A percentile compares a stretch with the other conserved stretches of the same genome.
These are phyloP conservation scores for Pedionomus torquatus DNA, from an alignment of 2,113 vertebrate genomes.

Conservation along the genomic window DNA sequence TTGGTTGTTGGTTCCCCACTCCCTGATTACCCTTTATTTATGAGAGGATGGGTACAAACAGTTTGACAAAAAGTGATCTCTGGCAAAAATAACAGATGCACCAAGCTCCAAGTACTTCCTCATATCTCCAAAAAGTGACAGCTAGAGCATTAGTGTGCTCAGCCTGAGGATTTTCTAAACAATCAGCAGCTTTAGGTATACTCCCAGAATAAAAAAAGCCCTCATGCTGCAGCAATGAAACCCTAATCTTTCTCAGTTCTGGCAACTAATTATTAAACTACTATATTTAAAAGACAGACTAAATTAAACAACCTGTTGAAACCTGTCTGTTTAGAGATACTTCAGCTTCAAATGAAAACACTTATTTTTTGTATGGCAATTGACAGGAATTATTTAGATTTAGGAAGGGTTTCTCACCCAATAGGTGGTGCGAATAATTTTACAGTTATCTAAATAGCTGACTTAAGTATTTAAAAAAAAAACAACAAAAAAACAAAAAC, in stretches of 20 bases:
- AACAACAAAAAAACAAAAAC: neutral
- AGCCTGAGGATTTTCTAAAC: neutral
- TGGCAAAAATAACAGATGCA: neutral
- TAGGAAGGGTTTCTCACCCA: neutral
- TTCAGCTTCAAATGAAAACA: neutral
- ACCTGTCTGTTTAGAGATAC: slow-evolving; percentile 10
- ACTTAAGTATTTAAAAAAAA: neutral
- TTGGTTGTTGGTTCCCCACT: neutral
- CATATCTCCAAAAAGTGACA: neutral
- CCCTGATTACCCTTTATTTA: neutral
- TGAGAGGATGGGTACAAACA: neutral
- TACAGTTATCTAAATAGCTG: neutral
- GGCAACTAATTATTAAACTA: slow-evolving; percentile 36
- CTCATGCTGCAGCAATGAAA: neutral
- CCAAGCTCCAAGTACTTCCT: neutral
- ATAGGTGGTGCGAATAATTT: slow-evolving; percentile 36
- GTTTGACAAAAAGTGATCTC: neutral
- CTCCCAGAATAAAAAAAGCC: neutral
- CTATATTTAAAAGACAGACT: neutral
- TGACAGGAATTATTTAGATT: neutral
- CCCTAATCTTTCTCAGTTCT: neutral
- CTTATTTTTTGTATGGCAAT: neutral
- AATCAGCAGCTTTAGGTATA: neutral
- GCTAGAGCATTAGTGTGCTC: neutral
- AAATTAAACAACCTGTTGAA: slow-evolving; percentile 1